Percentiles rank a stretch among this genome's conserved stretches.
Evolutionary conservation across 92 coral and sea anemone genomes (phyloP).

Genomic region (Micromussa lordhowensis): DNA sequence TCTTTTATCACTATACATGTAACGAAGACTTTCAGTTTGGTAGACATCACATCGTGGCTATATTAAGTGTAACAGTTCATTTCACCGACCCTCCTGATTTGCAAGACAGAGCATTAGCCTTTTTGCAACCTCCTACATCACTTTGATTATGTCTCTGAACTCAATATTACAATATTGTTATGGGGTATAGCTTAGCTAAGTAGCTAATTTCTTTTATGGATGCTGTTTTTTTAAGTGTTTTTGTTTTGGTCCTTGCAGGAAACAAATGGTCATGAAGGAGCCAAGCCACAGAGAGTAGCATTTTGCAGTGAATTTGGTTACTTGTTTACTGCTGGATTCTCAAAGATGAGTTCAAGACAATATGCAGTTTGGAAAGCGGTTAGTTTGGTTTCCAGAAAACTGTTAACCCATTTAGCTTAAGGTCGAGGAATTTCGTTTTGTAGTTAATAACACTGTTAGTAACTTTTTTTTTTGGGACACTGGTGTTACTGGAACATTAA

Average conservation of each 20-base stretch:
- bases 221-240: background rate
- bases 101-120: no score
- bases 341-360: constrained; percentile 94
- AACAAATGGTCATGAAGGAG: constrained; percentile 81
- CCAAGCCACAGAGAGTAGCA: constrained; percentile 87
- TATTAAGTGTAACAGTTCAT: no score
- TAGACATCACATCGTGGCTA: no score
- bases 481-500: no score
- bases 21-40: no score
- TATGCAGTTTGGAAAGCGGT: constrained; percentile 91
- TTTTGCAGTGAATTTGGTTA: constrained; percentile 77
- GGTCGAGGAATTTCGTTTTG: background rate
- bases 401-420: background rate
- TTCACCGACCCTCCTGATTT: no score
- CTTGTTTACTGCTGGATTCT: constrained; percentile 91
- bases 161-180: no score
- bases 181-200: no score
- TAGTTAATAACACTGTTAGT: background rate
- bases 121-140: no score
- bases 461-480: no score
- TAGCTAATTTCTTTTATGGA: no score
- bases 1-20: background rate
- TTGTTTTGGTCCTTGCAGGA: constrained; percentile 52
- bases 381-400: constrained; percentile 22
- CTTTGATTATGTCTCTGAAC: no score